Evolutionary conservation across 2,113 vertebrate genomes (phyloP), one percentile per base, ranked within the genome.

Genomic region (Oryzias celebensis): DNA sequence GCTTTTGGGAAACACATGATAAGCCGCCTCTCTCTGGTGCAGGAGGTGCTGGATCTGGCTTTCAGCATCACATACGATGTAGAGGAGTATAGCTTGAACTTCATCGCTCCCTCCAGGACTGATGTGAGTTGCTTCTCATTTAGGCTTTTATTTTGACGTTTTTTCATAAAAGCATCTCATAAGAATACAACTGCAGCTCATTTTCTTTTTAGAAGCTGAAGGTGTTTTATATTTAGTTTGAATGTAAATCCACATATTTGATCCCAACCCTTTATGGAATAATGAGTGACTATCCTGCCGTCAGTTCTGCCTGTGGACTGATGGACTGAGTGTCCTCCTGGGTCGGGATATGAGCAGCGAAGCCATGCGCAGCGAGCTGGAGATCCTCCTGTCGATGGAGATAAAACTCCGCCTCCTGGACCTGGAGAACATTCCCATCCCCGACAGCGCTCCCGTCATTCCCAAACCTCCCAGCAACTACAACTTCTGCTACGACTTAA

Each of bases 401-500:
- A 95, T 98, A 51, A 99, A 99, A 78, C 92, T 99, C 84, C 94
- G 93, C 50, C 91, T 99, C 45, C 80, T 99, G 81, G 97, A 99
- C 81, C 92, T 99, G 67, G 97, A 98, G 87, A 98, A 96, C 14
- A 91, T 99, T 45, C 86, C 89, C 65, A 98, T 99, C 76, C 97
- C 97, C 0, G 95, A 98, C 4, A 68, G 47, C 0, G 94, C 97
- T 0, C 97, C 97, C 0, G 91, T 91, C 0, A 4, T 99, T 3
- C 97, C 97, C 52, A 95, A 94, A 23, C 92, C 94, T 2, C 97
- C 97, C n/a, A 96, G 94, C 89, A 98, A 94, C 86, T 93, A 92
- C 86, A 96, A 98, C 87, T 98, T 98, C 92, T 98, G 95, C 90
- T 98, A 98, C 1, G 94, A 98, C 87, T 98, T 95, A 78, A 96